Conservation (phyloP, 2,797 vertebrate genomes). For the Taeniopygia guttata region DNA sequence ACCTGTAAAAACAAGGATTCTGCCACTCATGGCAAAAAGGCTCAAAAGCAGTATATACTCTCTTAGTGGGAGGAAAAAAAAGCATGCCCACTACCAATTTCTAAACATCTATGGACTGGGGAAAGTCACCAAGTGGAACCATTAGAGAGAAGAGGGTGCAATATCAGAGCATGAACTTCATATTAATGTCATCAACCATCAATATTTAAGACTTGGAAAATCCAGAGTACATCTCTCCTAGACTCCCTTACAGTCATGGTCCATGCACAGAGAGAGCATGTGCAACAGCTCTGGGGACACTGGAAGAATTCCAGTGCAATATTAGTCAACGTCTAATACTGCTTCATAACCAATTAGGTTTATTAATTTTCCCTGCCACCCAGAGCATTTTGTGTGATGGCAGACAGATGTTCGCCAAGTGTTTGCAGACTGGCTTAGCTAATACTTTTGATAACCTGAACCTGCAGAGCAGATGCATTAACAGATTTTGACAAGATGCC, state of each 20-base stretch:
- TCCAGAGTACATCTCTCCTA: neutral
- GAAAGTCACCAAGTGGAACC: neutral
- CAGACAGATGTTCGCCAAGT: slow-evolving; percentile 68
- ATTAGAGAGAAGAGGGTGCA: neutral
- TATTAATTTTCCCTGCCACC: slow-evolving; percentile 51
- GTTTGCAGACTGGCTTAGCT: slow-evolving; percentile 27
- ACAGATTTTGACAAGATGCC: slow-evolving; percentile 46
- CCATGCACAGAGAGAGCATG: neutral
- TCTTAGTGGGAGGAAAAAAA: neutral
- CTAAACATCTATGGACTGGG: neutral
- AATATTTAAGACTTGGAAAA: neutral
- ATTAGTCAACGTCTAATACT: slow-evolving; percentile 36
- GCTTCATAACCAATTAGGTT: slow-evolving; percentile 62
- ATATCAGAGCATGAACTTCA: neutral
- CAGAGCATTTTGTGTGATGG: slow-evolving; percentile 32
- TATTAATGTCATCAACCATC: neutral
- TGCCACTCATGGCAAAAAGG: neutral
- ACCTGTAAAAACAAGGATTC: neutral
- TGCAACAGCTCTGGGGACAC: neutral
- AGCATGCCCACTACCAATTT: neutral
- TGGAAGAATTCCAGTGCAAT: slow-evolving; percentile 31
- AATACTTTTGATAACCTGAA: slow-evolving; percentile 38
- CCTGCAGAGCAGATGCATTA: slow-evolving; percentile 19
- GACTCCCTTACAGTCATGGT: neutral
- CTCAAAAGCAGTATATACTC: neutral